Conservation (phyloP, 2,797 vertebrate species). For the Microctenopoma lineatum region DNA sequence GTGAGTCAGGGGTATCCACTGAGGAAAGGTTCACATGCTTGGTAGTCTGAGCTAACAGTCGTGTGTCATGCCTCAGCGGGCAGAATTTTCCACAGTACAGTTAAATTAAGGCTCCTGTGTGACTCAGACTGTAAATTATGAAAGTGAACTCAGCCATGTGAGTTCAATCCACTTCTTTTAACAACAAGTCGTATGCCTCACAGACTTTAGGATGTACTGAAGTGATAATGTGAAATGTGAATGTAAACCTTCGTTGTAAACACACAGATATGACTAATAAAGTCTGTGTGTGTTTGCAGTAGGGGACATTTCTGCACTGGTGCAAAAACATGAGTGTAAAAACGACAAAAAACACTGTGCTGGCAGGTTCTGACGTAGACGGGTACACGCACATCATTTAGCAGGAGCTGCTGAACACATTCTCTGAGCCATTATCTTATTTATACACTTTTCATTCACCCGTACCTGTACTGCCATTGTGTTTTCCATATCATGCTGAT, state of each 20-base stretch:
- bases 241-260: neutral
- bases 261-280: conserved; percentile 2
- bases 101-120: conserved; percentile 17
- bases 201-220: conserved; percentile 1
- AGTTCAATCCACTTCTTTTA: conserved; percentile 13
- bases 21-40: conserved; percentile 23
- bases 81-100: neutral
- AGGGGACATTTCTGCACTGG: too few species aligned
- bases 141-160: neutral
- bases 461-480: neutral
- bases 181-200: neutral
- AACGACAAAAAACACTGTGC: neutral
- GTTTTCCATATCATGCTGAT: neutral
- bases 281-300: too few species aligned
- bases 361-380: neutral
- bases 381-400: neutral
- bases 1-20: conserved; percentile 50
- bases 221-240: neutral
- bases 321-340: neutral
- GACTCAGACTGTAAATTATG: neutral
- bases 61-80: conserved; percentile 4
- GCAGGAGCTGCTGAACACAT: too few species aligned
- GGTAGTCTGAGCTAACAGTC: conserved; percentile 23
- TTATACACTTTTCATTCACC: neutral
- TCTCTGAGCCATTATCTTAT: neutral